Evolutionary conservation across 2,797 vertebrate genomes (phyloP), one percentile per base, ranked within the genome.

Genomic region (Fringilla coelebs): DNA sequence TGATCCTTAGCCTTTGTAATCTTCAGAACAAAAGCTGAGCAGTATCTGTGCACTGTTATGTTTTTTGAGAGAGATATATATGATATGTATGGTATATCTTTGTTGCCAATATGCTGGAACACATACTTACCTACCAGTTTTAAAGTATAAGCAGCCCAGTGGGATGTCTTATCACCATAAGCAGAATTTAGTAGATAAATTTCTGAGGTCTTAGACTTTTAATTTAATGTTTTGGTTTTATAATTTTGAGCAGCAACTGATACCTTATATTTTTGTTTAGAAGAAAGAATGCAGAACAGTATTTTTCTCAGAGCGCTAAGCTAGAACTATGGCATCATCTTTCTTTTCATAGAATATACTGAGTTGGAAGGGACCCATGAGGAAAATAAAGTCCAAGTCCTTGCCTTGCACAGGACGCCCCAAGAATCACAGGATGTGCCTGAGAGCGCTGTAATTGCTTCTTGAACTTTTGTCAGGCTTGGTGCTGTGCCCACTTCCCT

Each of bases 341-440:
- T 90, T 86, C 24, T 88, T 81, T 52, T 49, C 4, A 13, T 34
- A 62, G 20, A 62, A 55, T 77, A 34, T 70, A 48, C 8, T 26
- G 21, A 55, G 7, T 41, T 48, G 41, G 31, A 62, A 55, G 26
- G 26, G 17, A 32, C 18, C 9, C 22, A 9, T 0, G 0, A 31
- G 12, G 21, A 36, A 13, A 7, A 55, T 48, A 3, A 11, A 70
- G 26, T 70, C 40, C 38, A 62, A 21, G 4, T 70, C 26, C 6
- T 29, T 20, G 20, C 14, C 40, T 52, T 63, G 31, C 11, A 34
- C 14, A 41, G 31, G 41, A 34, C 14, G 19, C 15, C 49, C 25
- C 41, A 41, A 48, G 34, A 63, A 28, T 48, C 26, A 34, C 26
- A 55, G 8, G 31, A 13, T 55, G 41, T 41, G 34, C 31, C 41